These are phyloP conservation scores for Falcaria lacertinaria DNA, from an alignment of 2,888 invertebrate species.

Conservation along the genomic window DNA sequence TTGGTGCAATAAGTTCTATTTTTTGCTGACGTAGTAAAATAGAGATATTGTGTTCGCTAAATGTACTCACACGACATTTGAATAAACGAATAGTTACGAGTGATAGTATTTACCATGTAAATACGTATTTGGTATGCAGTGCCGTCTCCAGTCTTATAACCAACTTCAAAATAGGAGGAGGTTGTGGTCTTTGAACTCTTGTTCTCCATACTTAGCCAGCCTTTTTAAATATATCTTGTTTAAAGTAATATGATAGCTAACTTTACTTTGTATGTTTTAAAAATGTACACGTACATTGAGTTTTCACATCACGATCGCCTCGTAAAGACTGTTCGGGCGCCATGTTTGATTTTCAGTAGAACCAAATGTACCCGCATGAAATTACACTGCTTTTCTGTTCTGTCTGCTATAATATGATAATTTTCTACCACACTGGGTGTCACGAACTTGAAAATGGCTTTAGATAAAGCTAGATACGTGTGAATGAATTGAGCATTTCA, in stretches of 20 bases:
- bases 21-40: background rate
- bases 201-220: too few relatives aligned
- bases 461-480: too few relatives aligned
- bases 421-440: too few relatives aligned
- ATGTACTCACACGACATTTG: background rate
- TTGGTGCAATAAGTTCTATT: background rate
- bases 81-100: background rate
- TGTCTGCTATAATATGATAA: too few relatives aligned
- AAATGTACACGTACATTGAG: constrained; percentile 35
- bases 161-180: too few relatives aligned
- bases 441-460: too few relatives aligned
- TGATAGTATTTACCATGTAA: constrained; percentile 2
- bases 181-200: too few relatives aligned
- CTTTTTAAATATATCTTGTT: too few relatives aligned
- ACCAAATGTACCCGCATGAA: constrained; percentile 4
- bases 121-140: background rate
- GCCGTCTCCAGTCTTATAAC: background rate
- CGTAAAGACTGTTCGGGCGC: constrained; percentile 31
- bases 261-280: constrained; percentile 31
- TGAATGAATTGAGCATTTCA: too few relatives aligned
- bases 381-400: too few relatives aligned
- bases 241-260: too few relatives aligned
- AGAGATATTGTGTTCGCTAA: background rate
- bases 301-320: constrained; percentile 36
- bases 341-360: constrained; percentile 30